Base-by-base conservation (phyloP, 2,888 invertebrate genomes). In the Magallana nippona region DNA sequence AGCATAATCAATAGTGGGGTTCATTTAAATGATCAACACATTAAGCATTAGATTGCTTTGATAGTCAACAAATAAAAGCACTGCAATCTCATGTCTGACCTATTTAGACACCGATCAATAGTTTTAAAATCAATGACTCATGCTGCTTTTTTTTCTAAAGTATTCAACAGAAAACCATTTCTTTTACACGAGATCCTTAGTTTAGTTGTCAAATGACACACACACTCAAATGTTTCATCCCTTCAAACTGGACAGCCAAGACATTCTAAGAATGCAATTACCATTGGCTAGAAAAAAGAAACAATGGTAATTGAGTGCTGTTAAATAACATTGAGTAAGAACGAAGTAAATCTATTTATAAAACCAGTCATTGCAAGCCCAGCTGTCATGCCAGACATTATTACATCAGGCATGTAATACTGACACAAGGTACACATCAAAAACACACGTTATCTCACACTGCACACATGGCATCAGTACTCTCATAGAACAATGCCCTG, bases 21-120 rank as follows among this genome's bases (percentile, higher is more conserved):
- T 71, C 71, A 71, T 27, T 71, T 27, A 27, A 71, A 71, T 71
- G 71, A 71, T 71, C 71, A 71, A 71, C 71, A 71, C 71, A 71
- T 71, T 15, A 71, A 19, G 13, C 71, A 71, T 27, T 13, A 71
- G 22, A 71, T n/a, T 60, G n/a, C 60, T 60, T n/a, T 60, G n/a
- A 60, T 60, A 60, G 3, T n/a, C 60, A n/a, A 44, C 44, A 44
- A 44, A 44, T 15, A 71, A 22, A 71, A 13, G 32, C 71, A 71
- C 71, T n/a, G 22, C 22, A 22, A 71, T 32, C 22, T 27, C 27
- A 11, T 27, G 71, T 71, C 27, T 71, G 71, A 11, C 27, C 71
- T 71, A 71, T 22, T 71, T 71, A 27, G 71, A 27, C 32, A 71
- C 27, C 32, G 71, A 71, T 71, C 71, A 71, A 71, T 71, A 71